Evolutionary conservation across 2,797 vertebrate genomes (phyloP), one percentile per base, ranked within the genome.

Genomic region (Acropternis orthonyx): DNA sequence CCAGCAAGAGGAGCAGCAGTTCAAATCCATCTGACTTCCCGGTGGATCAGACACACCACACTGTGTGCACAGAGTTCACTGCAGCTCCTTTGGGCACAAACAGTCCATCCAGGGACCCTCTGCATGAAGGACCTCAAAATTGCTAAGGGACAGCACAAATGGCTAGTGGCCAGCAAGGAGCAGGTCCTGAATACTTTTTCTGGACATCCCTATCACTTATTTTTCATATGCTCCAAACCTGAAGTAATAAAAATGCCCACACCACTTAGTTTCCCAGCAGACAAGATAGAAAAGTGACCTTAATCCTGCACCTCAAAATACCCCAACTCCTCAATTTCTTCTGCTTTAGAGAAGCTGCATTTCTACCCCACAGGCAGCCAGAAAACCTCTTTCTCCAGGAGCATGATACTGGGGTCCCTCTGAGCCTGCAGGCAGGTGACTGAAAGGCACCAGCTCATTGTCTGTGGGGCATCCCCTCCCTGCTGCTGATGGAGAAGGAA

Each of bases 31-130:
- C 61, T 0, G 2, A 76, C 51, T 83, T 69, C 36, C 23, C 72
- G 55, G 46, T 2, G 1, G 58, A 71, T 84, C 27, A 19, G 85
- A 54, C 2, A 2, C 44, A 26, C 20, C 0, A 0, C 18, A 16
- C 27, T 48, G 6, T 0, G 22, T 13, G 73, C 34, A 41, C 52
- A 41, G 72, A 16, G 27, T 37, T 59, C 6, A 5, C 22, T 81
- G 65, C 69, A 91, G 80, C 39, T 75, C 46, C 59, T 75, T 62
- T 5, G 3, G 32, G 66, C 49, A 46, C 37, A 37, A 61, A 21
- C 30, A 65, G 28, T 16, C 44, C 44, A 21, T 1, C 23, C 43
- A 48, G 46, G 21, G 32, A 73, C 36, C 52, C 37, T 32, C 49
- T 58, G 13, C 13, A 6, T 55, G 19, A 62, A 69, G 20, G 28